These are phyloP conservation scores for Plutella xylostella DNA, from an alignment of 2,888 invertebrate species.

Conservation along the genomic window DNA sequence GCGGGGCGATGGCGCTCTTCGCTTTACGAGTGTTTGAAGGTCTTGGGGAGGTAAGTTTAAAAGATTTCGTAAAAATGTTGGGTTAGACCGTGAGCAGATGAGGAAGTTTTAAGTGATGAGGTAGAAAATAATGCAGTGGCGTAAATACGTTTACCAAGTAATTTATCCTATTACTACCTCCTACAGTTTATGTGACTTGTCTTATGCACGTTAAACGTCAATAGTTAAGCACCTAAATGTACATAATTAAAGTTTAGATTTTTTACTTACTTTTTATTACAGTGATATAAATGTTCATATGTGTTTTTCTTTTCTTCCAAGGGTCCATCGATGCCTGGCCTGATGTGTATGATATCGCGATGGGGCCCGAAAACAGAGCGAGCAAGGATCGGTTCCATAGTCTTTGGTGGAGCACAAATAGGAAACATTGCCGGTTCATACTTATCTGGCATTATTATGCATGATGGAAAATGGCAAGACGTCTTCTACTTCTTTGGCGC, in stretches of 20 bases:
- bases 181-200: neutral
- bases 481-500: conserved; percentile 72
- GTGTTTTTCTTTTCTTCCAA: too few species aligned
- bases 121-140: too few species aligned
- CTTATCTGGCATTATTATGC: conserved; percentile 63
- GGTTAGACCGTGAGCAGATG: too few species aligned
- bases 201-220: neutral
- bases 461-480: conserved; percentile 63
- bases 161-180: too few species aligned
- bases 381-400: conserved; percentile 66
- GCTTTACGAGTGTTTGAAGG: conserved; percentile 65
- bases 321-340: conserved; percentile 73
- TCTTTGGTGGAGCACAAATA: conserved; percentile 70
- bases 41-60: conserved; percentile 74
- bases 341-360: conserved; percentile 71
- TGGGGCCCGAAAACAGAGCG: conserved; percentile 72
- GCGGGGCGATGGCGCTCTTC: conserved; percentile 67
- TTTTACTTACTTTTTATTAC: too few species aligned
- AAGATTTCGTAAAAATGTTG: neutral
- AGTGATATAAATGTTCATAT: too few species aligned
- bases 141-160: too few species aligned
- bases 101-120: too few species aligned
- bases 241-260: too few species aligned
- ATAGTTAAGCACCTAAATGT: neutral
- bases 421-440: conserved; percentile 67